Evolutionary conservation across 2,113 vertebrate species (phyloP).

Genomic region (Prunella fulvescens): DNA sequence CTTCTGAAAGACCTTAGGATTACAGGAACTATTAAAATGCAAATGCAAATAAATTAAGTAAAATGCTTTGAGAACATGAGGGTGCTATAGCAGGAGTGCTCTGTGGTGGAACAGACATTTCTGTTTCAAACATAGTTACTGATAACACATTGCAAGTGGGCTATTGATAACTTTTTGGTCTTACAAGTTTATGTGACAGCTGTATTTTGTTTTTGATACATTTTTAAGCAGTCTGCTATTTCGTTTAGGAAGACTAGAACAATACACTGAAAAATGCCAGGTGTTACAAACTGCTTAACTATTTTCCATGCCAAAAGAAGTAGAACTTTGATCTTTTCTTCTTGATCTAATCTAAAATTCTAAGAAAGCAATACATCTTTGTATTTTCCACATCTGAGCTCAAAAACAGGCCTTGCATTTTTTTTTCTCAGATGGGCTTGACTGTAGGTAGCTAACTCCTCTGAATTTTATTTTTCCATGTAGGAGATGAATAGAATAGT

Average conservation of each 20-base stretch:
- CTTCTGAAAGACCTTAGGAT: not conserved
- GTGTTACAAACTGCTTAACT: not conserved
- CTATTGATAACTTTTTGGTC: not conserved
- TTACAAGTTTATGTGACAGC: not conserved
- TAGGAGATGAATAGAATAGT: not conserved
- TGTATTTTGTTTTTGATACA: not conserved
- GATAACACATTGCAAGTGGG: not conserved
- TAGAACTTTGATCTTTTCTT: constrained; percentile 44
- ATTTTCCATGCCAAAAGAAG: not conserved
- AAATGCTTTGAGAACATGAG: not conserved
- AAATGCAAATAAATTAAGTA: not conserved
- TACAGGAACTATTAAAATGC: not conserved
- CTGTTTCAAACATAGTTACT: not conserved
- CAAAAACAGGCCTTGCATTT: not conserved
- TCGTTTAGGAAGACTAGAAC: constrained; percentile 13
- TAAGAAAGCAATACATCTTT: not conserved
- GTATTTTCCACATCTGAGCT: not conserved
- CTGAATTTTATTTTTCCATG: not conserved
- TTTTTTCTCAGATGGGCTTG: not conserved
- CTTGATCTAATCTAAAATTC: constrained; percentile 27
- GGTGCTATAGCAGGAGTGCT: not conserved
- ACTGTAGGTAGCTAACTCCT: not conserved
- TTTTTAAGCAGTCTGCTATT: not conserved
- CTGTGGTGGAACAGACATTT: not conserved
- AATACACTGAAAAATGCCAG: constrained; percentile 17